Evolutionary conservation across 2,888 invertebrate genomes (phyloP), one percentile per base, ranked within the genome.

Genomic region (Hyppa rectilinea): DNA sequence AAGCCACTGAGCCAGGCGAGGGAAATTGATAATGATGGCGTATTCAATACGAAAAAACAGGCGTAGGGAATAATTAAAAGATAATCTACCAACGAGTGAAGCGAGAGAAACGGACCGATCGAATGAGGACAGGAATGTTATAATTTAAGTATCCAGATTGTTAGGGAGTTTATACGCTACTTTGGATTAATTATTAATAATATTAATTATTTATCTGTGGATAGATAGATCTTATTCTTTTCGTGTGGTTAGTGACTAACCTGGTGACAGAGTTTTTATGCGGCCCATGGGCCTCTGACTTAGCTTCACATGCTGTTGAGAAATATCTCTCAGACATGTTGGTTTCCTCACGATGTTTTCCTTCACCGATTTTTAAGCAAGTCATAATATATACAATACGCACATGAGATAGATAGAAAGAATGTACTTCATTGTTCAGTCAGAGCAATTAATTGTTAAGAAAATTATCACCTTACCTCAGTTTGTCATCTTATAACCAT

Each of bases 11-110:
- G 14, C 20, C 63, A 20, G 34, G n/a, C 20, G 29, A 53, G 20
- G 59, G 40, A 71, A 63, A 78, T 58, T 78, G 79, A 74, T 82
- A 82, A 81, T 69, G 31, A 63, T 49, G 36, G 29, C 63, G 43
- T 78, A 83, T 80, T 79, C 64, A 72, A 66, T 61, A 72, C 56
- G 65, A 58, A 79, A 84, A 85, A 84, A 78, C 63, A 71, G 50
- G 75, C 80, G 78, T 62, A 62, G 78, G 75, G 82, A 78, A 82
- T 87, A 87, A 87, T 87, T 87, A 85, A 87, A 87, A 83, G 85
- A 86, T 87, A 87, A 87, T 87, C 85, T 82, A 69, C 43, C 40
- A 75, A 59, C 80, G 78, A 82, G 71, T 81, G 85, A 80, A 75
- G 87, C 85, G 85, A 75, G 84, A 81, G 77, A 77, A 82, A 67